Evolutionary conservation across 1,140 invertebrate genomes (phyloP).

Genomic region (Leptonema lineaticorne): DNA sequence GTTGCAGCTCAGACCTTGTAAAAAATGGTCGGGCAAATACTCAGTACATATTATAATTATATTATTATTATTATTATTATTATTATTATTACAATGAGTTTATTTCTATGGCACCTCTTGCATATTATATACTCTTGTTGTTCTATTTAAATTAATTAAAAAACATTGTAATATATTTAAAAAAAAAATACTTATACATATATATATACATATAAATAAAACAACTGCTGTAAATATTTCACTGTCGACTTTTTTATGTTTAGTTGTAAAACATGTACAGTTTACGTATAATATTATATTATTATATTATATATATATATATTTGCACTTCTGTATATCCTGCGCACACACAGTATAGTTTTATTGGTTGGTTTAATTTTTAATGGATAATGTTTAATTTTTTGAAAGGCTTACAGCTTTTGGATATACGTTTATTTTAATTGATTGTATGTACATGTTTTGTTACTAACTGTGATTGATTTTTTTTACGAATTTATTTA

Average conservation of each 20-base stretch:
- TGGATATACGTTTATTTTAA: conserved; percentile 57
- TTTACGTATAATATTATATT: no score
- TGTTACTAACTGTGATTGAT: conserved; percentile 57
- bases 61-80: no score
- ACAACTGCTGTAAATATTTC: conserved; percentile 60
- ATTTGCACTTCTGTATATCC: conserved; percentile 58
- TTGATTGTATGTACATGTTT: conserved; percentile 58
- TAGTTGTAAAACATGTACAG: conserved; percentile 62
- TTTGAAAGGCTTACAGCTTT: conserved; percentile 58
- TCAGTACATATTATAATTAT: conserved; percentile 40
- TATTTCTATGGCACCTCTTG: conserved; percentile 59
- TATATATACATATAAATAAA: no score
- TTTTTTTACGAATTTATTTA: conserved; percentile 42
- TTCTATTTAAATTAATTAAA: conserved; percentile 52
- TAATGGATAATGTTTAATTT: no score
- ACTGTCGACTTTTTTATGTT: conserved; percentile 55
- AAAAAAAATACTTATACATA: no score
- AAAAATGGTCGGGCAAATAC: conserved; percentile 37
- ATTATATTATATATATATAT: no score
- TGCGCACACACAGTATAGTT: conserved; percentile 52
- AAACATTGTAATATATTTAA: conserved; percentile 55
- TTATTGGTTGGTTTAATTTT: no score
- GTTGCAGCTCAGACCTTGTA: conserved; percentile 54
- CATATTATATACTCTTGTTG: conserved; percentile 53
- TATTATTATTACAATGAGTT: conserved; percentile 45